phyloP scores from a whole-genome alignment of 2,888 invertebrate species.

The Epinotia brunnichana region DNA sequence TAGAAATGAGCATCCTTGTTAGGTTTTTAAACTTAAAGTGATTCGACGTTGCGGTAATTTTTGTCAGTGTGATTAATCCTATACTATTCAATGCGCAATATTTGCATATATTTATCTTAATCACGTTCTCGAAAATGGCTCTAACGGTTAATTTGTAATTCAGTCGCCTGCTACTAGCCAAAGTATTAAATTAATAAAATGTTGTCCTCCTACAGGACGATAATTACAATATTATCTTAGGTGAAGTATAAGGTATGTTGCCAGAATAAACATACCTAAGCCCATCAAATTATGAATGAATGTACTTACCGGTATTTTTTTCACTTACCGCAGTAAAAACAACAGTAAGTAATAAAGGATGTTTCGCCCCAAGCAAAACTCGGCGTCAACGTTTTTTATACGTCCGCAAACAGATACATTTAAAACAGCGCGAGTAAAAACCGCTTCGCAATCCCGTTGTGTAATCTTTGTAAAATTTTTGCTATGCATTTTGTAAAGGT shows the following conservation, averaged over 20 bases:
- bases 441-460: background rate
- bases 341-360: constrained; percentile 17
- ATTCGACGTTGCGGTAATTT: no score
- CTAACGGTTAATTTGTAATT: no score
- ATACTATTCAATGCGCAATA: no score
- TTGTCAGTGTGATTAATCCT: no score
- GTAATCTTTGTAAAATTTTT: constrained; percentile 4
- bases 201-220: no score
- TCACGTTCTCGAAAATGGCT: no score
- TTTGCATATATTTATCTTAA: no score
- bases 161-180: no score
- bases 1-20: background rate
- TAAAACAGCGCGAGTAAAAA: constrained; percentile 26
- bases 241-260: background rate
- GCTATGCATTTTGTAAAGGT: background rate
- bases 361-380: constrained; percentile 12
- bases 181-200: no score
- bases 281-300: background rate
- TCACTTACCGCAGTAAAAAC: background rate
- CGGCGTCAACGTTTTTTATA: constrained; percentile 29
- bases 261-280: no score
- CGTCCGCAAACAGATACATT: constrained; percentile 30
- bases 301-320: background rate
- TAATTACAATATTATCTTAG: no score
- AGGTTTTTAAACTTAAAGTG: background rate